A percentile compares a stretch with the other conserved stretches of the same genome.
phyloP scores from a whole-genome alignment of 2,113 vertebrate species.

The Athene noctua region DNA sequence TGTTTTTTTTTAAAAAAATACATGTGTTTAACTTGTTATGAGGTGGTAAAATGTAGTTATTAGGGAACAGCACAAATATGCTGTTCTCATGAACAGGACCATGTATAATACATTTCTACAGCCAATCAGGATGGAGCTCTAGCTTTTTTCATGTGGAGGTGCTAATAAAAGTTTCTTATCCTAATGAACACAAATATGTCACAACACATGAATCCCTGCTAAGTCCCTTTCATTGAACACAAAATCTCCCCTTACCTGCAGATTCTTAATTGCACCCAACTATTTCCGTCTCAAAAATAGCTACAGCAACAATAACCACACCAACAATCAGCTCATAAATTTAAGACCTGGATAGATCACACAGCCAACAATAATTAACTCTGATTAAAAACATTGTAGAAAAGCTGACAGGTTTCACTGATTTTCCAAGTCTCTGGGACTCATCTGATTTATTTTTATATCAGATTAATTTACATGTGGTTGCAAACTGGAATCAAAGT shows the following conservation, averaged over 20 bases:
- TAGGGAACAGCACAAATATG: neutral
- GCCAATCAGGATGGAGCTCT: neutral
- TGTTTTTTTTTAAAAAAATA: neutral
- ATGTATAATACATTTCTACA: neutral
- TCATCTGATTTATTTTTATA: neutral
- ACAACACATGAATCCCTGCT: neutral
- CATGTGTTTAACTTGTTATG: neutral
- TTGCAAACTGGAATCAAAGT: neutral
- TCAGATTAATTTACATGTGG: neutral
- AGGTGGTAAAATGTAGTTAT: neutral
- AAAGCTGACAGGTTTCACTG: neutral
- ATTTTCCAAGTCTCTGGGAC: neutral
- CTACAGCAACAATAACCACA: neutral
- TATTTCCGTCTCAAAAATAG: neutral
- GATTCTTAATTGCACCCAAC: neutral
- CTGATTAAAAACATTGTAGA: constrained; percentile 33
- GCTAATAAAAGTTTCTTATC: constrained; percentile 21
- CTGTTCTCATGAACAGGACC: neutral
- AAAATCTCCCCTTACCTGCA: neutral
- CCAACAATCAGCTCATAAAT: neutral
- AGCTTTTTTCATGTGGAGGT: neutral
- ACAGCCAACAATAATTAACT: constrained; percentile 53
- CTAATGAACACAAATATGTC: constrained; percentile 26
- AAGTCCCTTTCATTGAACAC: constrained; percentile 1
- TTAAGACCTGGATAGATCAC: neutral